Evolutionary conservation across 2,113 vertebrate species (phyloP).

Genomic region (Lepus americanus): DNA sequence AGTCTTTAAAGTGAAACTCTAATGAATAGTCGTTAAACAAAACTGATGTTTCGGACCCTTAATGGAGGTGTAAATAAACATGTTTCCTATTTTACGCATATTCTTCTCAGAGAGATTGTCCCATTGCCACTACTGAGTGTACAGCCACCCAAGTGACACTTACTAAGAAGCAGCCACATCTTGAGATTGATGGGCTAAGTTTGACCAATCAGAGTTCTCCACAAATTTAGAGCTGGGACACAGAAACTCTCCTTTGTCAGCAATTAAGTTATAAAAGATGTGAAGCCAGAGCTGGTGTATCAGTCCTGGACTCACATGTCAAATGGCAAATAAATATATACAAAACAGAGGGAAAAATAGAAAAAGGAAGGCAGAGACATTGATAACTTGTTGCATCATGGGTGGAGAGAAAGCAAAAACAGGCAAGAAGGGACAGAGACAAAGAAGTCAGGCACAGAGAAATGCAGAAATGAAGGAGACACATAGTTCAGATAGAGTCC

Average conservation of each 20-base stretch:
- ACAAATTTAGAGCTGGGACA: background rate
- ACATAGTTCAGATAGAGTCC: background rate
- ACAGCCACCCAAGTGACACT: background rate
- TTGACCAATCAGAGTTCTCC: background rate
- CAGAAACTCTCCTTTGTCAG: background rate
- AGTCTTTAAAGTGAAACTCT: conserved; percentile 35
- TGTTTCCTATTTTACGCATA: background rate
- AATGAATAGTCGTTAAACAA: conserved; percentile 36
- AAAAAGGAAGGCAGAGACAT: background rate
- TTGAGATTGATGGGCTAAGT: background rate
- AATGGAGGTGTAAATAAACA: background rate
- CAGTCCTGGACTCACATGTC: background rate
- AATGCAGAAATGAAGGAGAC: background rate
- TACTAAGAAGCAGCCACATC: background rate
- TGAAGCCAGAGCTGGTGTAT: background rate
- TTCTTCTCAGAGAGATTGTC: background rate
- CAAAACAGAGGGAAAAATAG: background rate
- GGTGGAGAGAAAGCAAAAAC: background rate
- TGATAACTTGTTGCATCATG: background rate
- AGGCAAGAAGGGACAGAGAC: background rate
- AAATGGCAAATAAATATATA: background rate
- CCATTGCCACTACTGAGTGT: background rate
- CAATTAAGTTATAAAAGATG: background rate
- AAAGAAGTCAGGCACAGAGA: background rate
- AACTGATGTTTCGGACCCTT: background rate